Percentiles rank a stretch among this genome's conserved stretches.
Conservation (phyloP, 2,888 invertebrate species). For the Aleiodes testaceus region DNA sequence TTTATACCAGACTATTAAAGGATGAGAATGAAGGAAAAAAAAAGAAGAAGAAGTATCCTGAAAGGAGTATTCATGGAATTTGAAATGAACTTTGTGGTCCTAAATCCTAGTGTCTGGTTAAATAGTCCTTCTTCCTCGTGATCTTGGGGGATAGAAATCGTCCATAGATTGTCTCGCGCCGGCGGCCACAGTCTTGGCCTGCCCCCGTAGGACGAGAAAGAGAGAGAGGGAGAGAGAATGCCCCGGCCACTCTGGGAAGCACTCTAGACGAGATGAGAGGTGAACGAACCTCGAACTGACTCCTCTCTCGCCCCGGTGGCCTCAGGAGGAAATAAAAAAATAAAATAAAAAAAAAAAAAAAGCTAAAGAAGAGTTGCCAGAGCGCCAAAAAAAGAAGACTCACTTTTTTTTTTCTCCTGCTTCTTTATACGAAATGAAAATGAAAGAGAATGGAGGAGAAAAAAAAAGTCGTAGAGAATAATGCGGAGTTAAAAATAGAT, state of each 20-base stretch:
- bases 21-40: background rate
- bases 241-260: slow-evolving; percentile 43
- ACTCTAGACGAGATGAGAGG: slow-evolving; percentile 62
- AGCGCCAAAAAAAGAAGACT: slow-evolving; percentile 58
- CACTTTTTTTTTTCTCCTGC: background rate
- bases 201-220: slow-evolving; percentile 14
- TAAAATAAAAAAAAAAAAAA: slow-evolving; percentile 54
- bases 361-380: slow-evolving; percentile 45
- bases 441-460: slow-evolving; percentile 46
- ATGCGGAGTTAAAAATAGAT: background rate
- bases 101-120: slow-evolving; percentile 50
- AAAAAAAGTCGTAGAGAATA: slow-evolving; percentile 43
- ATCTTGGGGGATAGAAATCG: slow-evolving; percentile 57
- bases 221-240: slow-evolving; percentile 44
- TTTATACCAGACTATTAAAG: slow-evolving; percentile 16
- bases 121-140: slow-evolving; percentile 50
- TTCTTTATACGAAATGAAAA: slow-evolving; percentile 29
- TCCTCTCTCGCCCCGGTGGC: slow-evolving; percentile 49
- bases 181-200: slow-evolving; percentile 38
- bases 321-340: slow-evolving; percentile 53
- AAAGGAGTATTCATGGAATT: slow-evolving; percentile 63
- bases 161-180: slow-evolving; percentile 42
- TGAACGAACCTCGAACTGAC: slow-evolving; percentile 72
- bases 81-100: slow-evolving; percentile 62
- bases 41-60: too few relatives aligned